These are phyloP conservation scores for Fringilla coelebs DNA, from an alignment of 2,797 vertebrate genomes.

Conservation along the genomic window DNA sequence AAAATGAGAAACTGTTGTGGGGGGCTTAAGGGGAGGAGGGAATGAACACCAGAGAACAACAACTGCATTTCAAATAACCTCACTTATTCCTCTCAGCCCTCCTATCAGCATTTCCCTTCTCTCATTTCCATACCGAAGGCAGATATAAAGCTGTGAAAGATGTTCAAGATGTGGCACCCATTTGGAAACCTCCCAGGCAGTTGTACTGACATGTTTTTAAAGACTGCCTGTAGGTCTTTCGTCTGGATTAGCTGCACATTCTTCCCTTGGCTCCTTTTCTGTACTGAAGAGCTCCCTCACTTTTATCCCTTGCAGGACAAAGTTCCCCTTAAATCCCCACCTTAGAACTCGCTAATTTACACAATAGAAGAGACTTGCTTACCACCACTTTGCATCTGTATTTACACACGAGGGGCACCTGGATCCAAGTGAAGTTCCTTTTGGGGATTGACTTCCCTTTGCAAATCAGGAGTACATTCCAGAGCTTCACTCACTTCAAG, in stretches of 20 bases:
- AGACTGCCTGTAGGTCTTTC: constrained; percentile 61
- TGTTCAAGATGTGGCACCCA: constrained; percentile 55
- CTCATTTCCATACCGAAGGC: constrained; percentile 25
- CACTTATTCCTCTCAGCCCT: not conserved
- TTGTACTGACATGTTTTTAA: constrained; percentile 64
- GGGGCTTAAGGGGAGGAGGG: not conserved
- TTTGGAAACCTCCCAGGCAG: constrained; percentile 61
- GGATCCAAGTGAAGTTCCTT: constrained; percentile 14
- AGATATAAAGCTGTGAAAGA: constrained; percentile 57
- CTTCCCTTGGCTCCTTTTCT: constrained; percentile 46
- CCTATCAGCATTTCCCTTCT: constrained; percentile 28
- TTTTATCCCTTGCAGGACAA: constrained; percentile 50
- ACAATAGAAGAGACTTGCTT: constrained; percentile 43
- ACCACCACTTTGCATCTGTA: constrained; percentile 29
- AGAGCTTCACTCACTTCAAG: constrained; percentile 8
- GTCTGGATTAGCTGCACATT: constrained; percentile 66
- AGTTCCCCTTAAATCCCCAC: constrained; percentile 45
- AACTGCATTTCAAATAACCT: constrained; percentile 23
- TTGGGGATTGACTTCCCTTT: constrained; percentile 16
- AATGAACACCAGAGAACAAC: not conserved
- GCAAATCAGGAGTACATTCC: constrained; percentile 30
- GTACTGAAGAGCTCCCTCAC: not conserved
- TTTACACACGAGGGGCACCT: constrained; percentile 44
- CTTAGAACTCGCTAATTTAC: constrained; percentile 35
- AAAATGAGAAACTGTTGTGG: constrained; percentile 22